These are phyloP conservation scores for Catocala sponsa DNA, from an alignment of 2,888 invertebrate genomes.

Conservation along the genomic window DNA sequence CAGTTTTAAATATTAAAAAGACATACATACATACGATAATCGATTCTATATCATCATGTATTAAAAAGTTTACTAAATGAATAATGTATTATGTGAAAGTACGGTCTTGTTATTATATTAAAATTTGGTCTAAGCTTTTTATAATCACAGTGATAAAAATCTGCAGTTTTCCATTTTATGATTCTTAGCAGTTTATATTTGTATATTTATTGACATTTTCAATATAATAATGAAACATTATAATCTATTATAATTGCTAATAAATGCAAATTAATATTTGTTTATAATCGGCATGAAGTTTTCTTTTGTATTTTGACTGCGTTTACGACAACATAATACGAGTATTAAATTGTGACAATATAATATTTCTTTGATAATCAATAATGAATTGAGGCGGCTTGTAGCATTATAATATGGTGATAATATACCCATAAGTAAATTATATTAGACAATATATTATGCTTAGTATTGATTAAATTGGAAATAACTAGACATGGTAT, in stretches of 20 bases:
- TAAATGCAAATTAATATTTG: too few relatives aligned
- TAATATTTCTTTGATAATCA: not conserved
- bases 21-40: slow-evolving; percentile 12
- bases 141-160: too few relatives aligned
- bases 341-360: slow-evolving; percentile 14
- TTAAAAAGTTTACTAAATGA: not conserved
- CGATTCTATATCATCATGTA: not conserved
- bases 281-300: too few relatives aligned
- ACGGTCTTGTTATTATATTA: too few relatives aligned
- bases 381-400: not conserved
- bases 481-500: slow-evolving; percentile 2
- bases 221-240: too few relatives aligned
- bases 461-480: not conserved
- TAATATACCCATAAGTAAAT: slow-evolving; percentile 3
- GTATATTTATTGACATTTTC: not conserved
- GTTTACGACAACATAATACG: not conserved
- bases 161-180: too few relatives aligned
- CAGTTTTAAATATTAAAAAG: slow-evolving; percentile 16
- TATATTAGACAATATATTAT: not conserved
- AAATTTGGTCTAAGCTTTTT: not conserved
- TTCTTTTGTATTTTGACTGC: not conserved
- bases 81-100: not conserved
- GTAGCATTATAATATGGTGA: not conserved
- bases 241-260: too few relatives aligned
- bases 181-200: too few relatives aligned